Percentiles rank a stretch among this genome's conserved stretches.
Evolutionary conservation across 2,888 invertebrate species (phyloP).

Genomic region (Stramonita haemastoma): DNA sequence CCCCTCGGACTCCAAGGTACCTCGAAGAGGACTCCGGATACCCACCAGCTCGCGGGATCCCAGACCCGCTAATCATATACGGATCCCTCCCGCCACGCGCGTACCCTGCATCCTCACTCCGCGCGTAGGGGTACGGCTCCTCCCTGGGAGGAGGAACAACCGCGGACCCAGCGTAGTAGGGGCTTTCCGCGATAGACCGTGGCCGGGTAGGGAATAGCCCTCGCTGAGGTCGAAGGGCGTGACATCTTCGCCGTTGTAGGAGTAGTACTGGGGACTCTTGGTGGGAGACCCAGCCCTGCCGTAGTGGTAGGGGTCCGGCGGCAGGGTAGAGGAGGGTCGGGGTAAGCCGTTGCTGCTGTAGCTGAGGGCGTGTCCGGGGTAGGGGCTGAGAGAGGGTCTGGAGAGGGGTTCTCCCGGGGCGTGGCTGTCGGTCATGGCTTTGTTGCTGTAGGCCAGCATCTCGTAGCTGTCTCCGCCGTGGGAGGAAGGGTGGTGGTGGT

Average conservation of each 20-base stretch:
- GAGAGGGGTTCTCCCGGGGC: not conserved
- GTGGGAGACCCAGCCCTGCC: not conserved
- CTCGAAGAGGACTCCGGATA: not conserved
- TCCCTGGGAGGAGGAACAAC: not conserved
- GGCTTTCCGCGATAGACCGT: not conserved
- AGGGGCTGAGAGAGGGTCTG: not conserved
- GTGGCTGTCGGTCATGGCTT: not conserved
- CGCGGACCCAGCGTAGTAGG: not conserved
- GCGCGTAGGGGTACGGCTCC: not conserved
- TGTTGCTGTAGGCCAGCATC: not conserved
- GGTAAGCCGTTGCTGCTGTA: not conserved
- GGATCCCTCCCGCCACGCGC: not conserved
- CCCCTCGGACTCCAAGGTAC: not conserved
- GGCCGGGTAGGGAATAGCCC: not conserved
- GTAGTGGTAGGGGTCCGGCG: not conserved
- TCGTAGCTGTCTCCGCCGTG: not conserved
- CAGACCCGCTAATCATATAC: not conserved
- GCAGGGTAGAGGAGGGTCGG: not conserved
- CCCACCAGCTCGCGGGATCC: not conserved
- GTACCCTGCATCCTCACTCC: no score
- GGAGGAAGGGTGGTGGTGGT: not conserved
- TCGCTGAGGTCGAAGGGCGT: not conserved
- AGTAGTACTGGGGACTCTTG: not conserved
- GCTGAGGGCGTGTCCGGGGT: not conserved
- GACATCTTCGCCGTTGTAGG: not conserved